Conservation (phyloP, 2,113 vertebrate genomes). For the Nyctereutes procyonoides region DNA sequence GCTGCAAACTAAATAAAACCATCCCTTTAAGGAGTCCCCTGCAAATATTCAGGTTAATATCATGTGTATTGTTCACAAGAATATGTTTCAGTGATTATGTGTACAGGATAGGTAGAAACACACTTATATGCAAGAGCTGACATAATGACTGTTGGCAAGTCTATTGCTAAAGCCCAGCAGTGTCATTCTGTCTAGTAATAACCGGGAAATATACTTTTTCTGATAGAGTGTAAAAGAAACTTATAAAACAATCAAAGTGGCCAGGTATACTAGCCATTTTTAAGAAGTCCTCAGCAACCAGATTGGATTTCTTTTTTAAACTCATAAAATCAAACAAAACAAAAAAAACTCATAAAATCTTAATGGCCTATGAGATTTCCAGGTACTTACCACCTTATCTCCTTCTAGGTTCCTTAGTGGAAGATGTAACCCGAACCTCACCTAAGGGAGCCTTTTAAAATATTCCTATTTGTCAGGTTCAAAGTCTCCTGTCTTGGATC, state of each 20-base stretch:
- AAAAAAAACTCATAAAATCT: background rate
- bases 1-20: background rate
- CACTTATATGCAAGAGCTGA: background rate
- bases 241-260: background rate
- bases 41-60: slow-evolving; percentile 35
- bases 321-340: background rate
- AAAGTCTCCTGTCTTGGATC: background rate
- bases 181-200: background rate
- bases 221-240: background rate
- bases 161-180: slow-evolving; percentile 26
- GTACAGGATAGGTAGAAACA: slow-evolving; percentile 22
- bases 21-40: background rate
- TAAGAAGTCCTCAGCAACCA: background rate
- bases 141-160: background rate
- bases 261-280: background rate
- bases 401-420: background rate
- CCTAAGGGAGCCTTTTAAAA: background rate
- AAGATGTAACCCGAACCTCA: background rate
- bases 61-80: background rate
- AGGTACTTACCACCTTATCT: background rate
- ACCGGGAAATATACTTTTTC: slow-evolving; percentile 18
- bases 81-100: background rate
- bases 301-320: background rate
- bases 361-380: background rate
- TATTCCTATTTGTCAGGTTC: background rate